Evolutionary conservation across 2,113 vertebrate species (phyloP).

Genomic region (Stomatorhinus ivindoensis): DNA sequence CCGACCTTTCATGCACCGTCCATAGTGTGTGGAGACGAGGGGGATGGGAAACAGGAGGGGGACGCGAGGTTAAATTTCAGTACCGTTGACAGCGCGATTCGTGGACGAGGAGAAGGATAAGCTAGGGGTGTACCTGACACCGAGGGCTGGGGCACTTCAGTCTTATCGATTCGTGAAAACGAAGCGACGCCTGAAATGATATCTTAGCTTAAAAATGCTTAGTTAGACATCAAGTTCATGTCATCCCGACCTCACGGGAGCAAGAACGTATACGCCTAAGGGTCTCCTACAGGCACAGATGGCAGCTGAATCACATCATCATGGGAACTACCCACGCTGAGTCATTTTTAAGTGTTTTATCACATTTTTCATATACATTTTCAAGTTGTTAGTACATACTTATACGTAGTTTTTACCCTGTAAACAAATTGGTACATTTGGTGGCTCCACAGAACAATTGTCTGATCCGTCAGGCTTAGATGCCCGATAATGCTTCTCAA

Average conservation of each 20-base stretch:
- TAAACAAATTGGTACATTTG: neutral
- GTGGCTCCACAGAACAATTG: neutral
- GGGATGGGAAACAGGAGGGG: neutral
- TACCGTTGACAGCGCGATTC: neutral
- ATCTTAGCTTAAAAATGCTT: constrained; percentile 14
- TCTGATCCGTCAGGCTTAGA: neutral
- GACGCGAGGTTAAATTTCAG: neutral
- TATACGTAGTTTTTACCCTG: neutral
- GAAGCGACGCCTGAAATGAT: neutral
- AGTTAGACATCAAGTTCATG: neutral
- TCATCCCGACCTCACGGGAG: neutral
- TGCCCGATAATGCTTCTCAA: neutral
- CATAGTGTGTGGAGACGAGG: neutral
- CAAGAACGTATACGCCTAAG: neutral
- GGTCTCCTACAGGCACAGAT: neutral
- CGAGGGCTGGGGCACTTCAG: neutral
- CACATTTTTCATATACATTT: neutral
- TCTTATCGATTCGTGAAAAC: neutral
- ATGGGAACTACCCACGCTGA: neutral
- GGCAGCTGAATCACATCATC: neutral
- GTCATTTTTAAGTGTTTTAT: neutral
- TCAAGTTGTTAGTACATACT: neutral
- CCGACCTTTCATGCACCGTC: neutral
- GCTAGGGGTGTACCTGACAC: neutral
- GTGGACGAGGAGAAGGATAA: neutral